Percentiles rank a stretch among this genome's conserved stretches.
These are phyloP conservation scores for Drosophila persimilis DNA, from an alignment of 1,140 invertebrate genomes.

Conservation along the genomic window DNA sequence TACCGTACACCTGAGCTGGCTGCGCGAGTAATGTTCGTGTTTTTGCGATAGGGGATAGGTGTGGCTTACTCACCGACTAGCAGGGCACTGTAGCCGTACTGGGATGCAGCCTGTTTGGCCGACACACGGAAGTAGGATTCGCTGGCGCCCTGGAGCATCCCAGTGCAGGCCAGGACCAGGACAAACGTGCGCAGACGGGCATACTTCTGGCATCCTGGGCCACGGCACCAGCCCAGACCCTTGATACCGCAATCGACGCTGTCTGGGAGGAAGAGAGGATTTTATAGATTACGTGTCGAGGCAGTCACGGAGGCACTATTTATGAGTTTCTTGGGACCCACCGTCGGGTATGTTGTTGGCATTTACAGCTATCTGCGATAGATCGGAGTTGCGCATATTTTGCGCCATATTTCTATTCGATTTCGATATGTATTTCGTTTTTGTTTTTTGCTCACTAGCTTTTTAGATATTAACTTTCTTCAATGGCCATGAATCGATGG, in stretches of 20 bases:
- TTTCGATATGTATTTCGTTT: slow-evolving; percentile 31
- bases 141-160: slow-evolving; percentile 84
- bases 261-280: slow-evolving; percentile 60
- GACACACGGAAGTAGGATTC: slow-evolving; percentile 85
- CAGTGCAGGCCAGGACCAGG: slow-evolving; percentile 84
- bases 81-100: slow-evolving; percentile 83
- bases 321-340: slow-evolving; percentile 36
- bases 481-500: slow-evolving; percentile 25
- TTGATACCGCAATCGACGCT: slow-evolving; percentile 86
- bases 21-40: slow-evolving; percentile 7
- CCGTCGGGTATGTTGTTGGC: slow-evolving; percentile 75
- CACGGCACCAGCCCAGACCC: slow-evolving; percentile 84
- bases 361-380: slow-evolving; percentile 76
- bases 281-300: not conserved
- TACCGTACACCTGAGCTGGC: not conserved
- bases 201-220: slow-evolving; percentile 85
- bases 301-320: too few relatives aligned
- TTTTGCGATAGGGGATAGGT: slow-evolving; percentile 46
- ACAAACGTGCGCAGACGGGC: slow-evolving; percentile 85
- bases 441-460: slow-evolving; percentile 21
- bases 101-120: slow-evolving; percentile 84
- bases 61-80: slow-evolving; percentile 83
- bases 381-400: slow-evolving; percentile 65
- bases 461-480: slow-evolving; percentile 11
- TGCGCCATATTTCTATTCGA: slow-evolving; percentile 60